A percentile compares a stretch with the other conserved stretches of the same genome.
phyloP scores from a whole-genome alignment of 2,888 invertebrate species.

The Marronus borbonicus region DNA sequence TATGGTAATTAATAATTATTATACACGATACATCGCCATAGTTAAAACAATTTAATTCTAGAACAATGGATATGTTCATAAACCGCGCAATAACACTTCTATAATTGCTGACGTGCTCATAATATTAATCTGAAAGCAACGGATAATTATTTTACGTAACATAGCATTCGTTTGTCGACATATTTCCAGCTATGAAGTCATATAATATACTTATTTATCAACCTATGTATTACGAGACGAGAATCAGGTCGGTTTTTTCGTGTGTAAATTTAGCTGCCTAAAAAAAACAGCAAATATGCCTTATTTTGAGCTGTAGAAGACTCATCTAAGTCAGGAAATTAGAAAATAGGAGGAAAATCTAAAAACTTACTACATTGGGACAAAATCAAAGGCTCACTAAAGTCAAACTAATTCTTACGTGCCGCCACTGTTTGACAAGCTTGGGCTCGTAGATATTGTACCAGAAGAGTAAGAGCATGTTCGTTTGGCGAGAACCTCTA shows the following conservation, averaged over 20 bases:
- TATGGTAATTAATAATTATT: no score
- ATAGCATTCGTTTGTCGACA: background rate
- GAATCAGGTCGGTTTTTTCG: background rate
- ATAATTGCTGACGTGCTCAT: background rate
- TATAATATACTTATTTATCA: background rate
- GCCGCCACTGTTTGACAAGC: background rate
- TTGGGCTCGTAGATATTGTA: background rate
- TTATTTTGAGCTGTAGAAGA: no score
- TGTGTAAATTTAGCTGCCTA: no score
- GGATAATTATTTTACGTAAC: background rate
- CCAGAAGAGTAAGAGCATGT: background rate
- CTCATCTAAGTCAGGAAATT: no score
- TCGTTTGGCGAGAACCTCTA: constrained; percentile 13
- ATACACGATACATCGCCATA: background rate
- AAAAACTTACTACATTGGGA: no score
- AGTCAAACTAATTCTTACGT: background rate
- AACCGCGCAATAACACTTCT: background rate
- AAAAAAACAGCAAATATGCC: no score
- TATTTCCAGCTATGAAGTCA: background rate
- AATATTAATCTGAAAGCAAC: background rate
- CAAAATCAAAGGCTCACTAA: no score
- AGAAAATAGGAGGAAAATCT: no score
- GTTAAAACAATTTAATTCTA: background rate
- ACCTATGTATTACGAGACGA: background rate
- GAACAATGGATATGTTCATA: background rate